Base-by-base conservation (phyloP, 2,888 invertebrate species). In the Chrysodeixis includens region DNA sequence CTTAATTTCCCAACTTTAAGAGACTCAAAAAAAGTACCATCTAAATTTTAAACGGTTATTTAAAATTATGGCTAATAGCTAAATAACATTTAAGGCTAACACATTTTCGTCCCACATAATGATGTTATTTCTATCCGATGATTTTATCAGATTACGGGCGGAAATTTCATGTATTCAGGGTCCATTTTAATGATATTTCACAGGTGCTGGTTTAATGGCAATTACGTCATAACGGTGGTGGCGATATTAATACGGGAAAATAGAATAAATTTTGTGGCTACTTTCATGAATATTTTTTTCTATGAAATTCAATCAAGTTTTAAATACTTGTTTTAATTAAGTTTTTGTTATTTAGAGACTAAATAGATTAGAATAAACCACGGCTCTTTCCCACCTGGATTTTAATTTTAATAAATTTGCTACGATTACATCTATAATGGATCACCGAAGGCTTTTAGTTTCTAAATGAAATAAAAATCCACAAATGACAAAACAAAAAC, bases 151-250 rank as follows among this genome's bases (percentile, higher is more conserved):
- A 59, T 75, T 58, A 49, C 40, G 9, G 32, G 54, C 44, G 49
- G 44, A 64, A 69, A 74, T 61, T n/a, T 69, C 57, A 56, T 74
- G 44, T 69, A 69, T 56, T 69, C 57, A 14, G 52, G 53, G 54
- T 44, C 60, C 16, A 56, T 74, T 69, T 74, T 63, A 54, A 72
- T 63, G 74, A 74, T 57, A 70, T 72, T 72, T 64, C 57, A 60
- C 57, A 61, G 57, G n/a, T n/a, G 4, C 56, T 56, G 51, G 18
- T 60, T 56, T 46, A 44, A 56, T 0, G n/a, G 44, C 30, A 30
- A 20, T 32, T 46, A 74, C 69, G 64, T 61, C 56, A 60, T 32
- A 9, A 22, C n/a, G 35, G 30, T 1, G 46, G 20, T 9, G 4
- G 46, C 10, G 10, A 9, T 20, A 20, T 20, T 49, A 40, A 40